Conservation (phyloP, 2,888 invertebrate species). For the Eucera pruinosa region DNA sequence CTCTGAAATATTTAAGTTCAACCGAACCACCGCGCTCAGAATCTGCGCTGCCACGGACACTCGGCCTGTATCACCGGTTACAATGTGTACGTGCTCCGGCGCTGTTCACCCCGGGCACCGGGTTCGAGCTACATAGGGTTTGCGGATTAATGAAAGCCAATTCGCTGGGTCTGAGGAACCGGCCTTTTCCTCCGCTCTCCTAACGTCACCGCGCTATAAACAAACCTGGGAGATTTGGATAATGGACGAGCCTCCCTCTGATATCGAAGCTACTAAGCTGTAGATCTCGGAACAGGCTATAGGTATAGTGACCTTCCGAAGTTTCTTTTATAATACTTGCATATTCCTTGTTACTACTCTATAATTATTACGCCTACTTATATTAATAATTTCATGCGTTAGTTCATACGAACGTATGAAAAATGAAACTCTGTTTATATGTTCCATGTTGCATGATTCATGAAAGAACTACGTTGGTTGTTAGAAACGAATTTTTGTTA, state of each 20-base stretch:
- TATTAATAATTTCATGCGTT: too few relatives aligned
- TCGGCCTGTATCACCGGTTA: conserved; percentile 82
- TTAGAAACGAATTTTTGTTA: too few relatives aligned
- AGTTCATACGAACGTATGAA: too few relatives aligned
- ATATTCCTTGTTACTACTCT: too few relatives aligned
- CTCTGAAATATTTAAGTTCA: conserved; percentile 83
- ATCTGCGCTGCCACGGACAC: conserved; percentile 80
- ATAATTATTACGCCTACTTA: too few relatives aligned
- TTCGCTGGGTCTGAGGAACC: conserved; percentile 72
- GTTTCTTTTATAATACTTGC: too few relatives aligned
- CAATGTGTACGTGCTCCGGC: conserved; percentile 69
- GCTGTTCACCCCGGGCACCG: conserved; percentile 31
- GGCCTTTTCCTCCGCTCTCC: conserved; percentile 62
- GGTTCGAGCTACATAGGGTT: conserved; percentile 76
- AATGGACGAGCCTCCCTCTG: conserved; percentile 67
- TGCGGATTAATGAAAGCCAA: conserved; percentile 84
- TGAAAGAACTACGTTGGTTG: too few relatives aligned
- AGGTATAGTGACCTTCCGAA: too few relatives aligned
- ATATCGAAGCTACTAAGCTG: conserved; percentile 49
- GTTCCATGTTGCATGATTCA: too few relatives aligned
- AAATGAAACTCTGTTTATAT: too few relatives aligned
- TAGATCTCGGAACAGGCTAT: too few relatives aligned
- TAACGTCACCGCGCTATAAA: conserved; percentile 79
- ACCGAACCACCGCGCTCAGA: conserved; percentile 76
- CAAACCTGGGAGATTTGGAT: conserved; percentile 77